Base-by-base conservation (phyloP, 2,888 invertebrate genomes). In the Apoda limacodes region DNA sequence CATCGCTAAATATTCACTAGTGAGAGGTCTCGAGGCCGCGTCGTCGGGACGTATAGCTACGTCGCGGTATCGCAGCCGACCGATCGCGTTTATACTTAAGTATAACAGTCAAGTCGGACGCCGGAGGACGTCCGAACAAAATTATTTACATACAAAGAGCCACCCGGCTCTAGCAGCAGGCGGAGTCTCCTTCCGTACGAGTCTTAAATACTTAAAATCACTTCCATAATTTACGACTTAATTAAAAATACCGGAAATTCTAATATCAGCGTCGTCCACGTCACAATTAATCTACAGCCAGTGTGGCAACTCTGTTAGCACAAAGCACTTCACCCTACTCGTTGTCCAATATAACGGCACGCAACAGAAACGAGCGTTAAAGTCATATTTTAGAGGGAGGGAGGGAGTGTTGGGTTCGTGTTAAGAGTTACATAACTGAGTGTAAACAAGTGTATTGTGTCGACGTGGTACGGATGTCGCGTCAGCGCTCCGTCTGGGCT, bases 171-270 rank as follows among this genome's bases (percentile, higher is more conserved):
- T 39, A 42, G 43, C 42, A 39, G 45, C 45, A 44, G 43, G 42
- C 39, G 48, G 50, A 54, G 50, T 50, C 46, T 52, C 57, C 49
- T 50, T 55, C 55, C 62, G 59, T 48, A 49, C 51, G 47, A 50
- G 47, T 50, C 53, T 54, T 55, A 52, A 61, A 62, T 56, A 60
- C 61, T 65, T 63, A 64, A 52, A 70, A 60, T 71, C 72, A 74
- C 70, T 74, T 75, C 61, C 63, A 71, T 71, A 76, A 76, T 76
- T 76, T 75, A 75, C 59, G 71, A 70, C 69, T 69, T 75, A 69
- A 65, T 67, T n/a, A 62, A 70, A 59, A 65, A 71, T 71, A 75
- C 65, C 70, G 70, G 72, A 72, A 68, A 60, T 55, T 63, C 54
- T 63, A 64, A 55, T 48, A 52, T 55, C 52, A 53, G 48, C 52